Evolutionary conservation across 2,888 invertebrate genomes (phyloP).

Genomic region (Agrotis clavis): DNA sequence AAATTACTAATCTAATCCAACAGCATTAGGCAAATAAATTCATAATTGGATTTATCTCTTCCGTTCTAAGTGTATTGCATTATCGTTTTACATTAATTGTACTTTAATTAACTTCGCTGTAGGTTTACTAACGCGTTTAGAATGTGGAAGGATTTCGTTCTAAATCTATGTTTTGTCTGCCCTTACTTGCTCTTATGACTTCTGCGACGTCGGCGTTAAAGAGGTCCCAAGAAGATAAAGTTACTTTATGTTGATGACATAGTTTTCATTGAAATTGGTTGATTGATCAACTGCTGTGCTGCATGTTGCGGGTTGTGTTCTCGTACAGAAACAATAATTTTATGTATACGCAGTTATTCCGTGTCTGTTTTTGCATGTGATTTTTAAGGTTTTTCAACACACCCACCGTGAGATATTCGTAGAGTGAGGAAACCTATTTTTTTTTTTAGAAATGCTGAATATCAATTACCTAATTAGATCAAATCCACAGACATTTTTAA

Average conservation of each 20-base stretch:
- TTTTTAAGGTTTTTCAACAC: not conserved
- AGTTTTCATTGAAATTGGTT: not conserved
- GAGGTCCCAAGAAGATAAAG: too few species aligned
- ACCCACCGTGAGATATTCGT: too few species aligned
- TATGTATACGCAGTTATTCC: too few species aligned
- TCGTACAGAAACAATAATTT: too few species aligned
- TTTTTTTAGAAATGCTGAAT: too few species aligned
- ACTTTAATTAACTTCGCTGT: slow-evolving; percentile 15
- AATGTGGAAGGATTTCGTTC: not conserved
- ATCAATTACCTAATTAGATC: too few species aligned
- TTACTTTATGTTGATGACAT: not conserved
- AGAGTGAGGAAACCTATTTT: too few species aligned
- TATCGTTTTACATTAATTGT: slow-evolving; percentile 17
- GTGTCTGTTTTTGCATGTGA: too few species aligned
- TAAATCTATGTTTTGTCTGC: not conserved
- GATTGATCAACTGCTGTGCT: too few species aligned
- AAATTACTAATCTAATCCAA: not conserved
- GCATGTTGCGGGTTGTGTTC: too few species aligned
- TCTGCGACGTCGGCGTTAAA: too few species aligned
- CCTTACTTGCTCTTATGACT: not conserved
- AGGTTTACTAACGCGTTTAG: not conserved
- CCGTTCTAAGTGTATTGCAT: slow-evolving; percentile 22
- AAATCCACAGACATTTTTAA: too few species aligned
- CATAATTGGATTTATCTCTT: slow-evolving; percentile 33
- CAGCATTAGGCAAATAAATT: slow-evolving; percentile 33